phyloP scores from a whole-genome alignment of 1,140 invertebrate genomes.

The Cepaea nemoralis region DNA sequence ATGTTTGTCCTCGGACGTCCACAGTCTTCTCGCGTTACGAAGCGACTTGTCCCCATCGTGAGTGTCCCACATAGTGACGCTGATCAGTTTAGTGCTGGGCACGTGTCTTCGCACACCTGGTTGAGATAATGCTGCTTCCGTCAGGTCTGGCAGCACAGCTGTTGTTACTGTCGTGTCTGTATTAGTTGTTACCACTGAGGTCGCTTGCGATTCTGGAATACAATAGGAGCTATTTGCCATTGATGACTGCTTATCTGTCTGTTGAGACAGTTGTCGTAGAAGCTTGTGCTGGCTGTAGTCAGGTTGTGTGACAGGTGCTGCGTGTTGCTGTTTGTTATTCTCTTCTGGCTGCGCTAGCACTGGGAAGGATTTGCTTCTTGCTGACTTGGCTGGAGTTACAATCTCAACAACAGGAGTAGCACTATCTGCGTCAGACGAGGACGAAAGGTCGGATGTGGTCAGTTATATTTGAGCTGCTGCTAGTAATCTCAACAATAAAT shows the following conservation, averaged over 20 bases:
- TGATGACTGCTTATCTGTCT: no score
- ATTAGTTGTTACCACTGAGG: background rate
- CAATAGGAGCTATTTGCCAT: no score
- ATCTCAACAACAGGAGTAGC: background rate
- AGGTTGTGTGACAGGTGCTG: no score
- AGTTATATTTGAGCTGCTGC: background rate
- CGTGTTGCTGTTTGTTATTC: no score
- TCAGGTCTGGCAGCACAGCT: background rate
- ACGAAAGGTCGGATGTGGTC: background rate
- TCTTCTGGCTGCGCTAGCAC: no score
- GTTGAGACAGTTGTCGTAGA: no score
- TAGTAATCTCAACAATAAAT: background rate
- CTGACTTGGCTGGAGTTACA: background rate
- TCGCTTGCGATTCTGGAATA: no score
- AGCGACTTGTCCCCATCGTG: constrained; percentile 42
- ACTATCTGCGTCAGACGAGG: background rate
- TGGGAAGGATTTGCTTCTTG: no score
- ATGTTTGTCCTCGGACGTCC: constrained; percentile 40
- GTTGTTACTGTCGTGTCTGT: no score
- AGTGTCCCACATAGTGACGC: constrained; percentile 44
- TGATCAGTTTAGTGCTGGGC: constrained; percentile 42
- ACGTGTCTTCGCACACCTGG: background rate
- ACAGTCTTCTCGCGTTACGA: constrained; percentile 18
- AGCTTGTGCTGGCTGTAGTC: no score
- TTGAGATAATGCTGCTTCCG: background rate